Conservation (phyloP, 92 coral and sea anemone species). For the Pocillopora grandis region DNA sequence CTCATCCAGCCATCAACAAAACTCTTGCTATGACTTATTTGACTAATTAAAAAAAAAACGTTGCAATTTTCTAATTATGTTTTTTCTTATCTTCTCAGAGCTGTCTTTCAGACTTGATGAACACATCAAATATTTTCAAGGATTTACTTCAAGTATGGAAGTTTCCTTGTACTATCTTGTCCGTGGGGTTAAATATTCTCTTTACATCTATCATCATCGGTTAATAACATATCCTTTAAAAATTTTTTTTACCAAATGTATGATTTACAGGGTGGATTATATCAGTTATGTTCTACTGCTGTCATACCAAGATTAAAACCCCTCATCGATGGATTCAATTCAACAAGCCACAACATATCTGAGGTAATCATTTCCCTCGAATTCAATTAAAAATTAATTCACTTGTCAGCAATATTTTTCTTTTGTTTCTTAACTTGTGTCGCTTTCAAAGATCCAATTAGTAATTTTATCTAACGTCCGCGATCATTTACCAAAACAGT, state of each 20-base stretch:
- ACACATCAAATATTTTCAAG: conserved; percentile 85
- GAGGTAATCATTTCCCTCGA: conserved; percentile 60
- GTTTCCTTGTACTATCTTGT: background rate
- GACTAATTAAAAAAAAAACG: background rate
- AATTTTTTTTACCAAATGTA: background rate
- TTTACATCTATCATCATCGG: background rate
- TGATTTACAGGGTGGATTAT: conserved; percentile 73
- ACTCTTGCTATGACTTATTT: background rate
- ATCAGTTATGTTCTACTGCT: conserved; percentile 80
- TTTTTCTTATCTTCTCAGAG: conserved; percentile 50
- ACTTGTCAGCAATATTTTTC: too few species aligned
- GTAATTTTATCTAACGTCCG: too few species aligned
- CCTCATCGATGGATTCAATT: conserved; percentile 82
- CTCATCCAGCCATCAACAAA: too few species aligned
- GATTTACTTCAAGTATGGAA: conserved; percentile 73
- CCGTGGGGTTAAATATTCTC: too few species aligned
- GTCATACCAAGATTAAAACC: conserved; percentile 92
- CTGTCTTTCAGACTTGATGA: conserved; percentile 79
- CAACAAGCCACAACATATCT: conserved; percentile 86
- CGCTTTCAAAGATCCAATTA: too few species aligned
- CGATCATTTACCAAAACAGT: too few species aligned
- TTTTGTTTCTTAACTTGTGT: too few species aligned
- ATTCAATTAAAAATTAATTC: too few species aligned
- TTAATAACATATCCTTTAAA: background rate
- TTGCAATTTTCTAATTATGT: background rate